Evolutionary conservation across 2,113 vertebrate genomes (phyloP).

Genomic region (Uropsilus gracilis): DNA sequence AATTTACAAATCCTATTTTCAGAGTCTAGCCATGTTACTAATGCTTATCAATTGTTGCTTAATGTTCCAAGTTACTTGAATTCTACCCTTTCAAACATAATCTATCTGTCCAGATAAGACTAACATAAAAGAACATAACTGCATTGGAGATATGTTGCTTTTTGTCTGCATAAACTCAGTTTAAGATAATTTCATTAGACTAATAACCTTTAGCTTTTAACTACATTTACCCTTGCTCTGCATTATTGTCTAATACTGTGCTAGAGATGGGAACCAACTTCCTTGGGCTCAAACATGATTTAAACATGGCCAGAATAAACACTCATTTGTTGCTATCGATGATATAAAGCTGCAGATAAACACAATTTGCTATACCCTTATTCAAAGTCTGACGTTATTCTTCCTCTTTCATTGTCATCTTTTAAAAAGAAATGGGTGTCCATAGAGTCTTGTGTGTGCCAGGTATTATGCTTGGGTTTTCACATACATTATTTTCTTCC

Average conservation of each 20-base stretch:
- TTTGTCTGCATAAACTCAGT: conserved; percentile 32
- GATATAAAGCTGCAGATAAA: background rate
- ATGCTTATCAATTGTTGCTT: background rate
- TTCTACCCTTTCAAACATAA: conserved; percentile 15
- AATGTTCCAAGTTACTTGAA: conserved; percentile 36
- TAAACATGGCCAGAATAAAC: background rate
- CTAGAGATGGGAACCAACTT: background rate
- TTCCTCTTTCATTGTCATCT: background rate
- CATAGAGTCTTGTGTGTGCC: background rate
- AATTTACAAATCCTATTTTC: background rate
- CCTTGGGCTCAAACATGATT: background rate
- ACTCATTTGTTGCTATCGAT: background rate
- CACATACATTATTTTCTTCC: background rate
- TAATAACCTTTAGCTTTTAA: background rate
- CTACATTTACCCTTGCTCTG: background rate
- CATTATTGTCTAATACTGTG: background rate
- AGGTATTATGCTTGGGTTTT: background rate
- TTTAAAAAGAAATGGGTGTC: background rate
- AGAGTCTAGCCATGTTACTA: background rate
- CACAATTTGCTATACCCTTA: background rate
- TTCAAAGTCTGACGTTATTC: background rate
- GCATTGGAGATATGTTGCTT: conserved; percentile 13
- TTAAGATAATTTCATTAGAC: conserved; percentile 36
- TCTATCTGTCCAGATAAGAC: conserved; percentile 14
- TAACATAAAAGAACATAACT: conserved; percentile 23